Evolutionary conservation across 2,888 invertebrate genomes (phyloP), one percentile per base, ranked within the genome.

Genomic region (Sthenelais limicola): DNA sequence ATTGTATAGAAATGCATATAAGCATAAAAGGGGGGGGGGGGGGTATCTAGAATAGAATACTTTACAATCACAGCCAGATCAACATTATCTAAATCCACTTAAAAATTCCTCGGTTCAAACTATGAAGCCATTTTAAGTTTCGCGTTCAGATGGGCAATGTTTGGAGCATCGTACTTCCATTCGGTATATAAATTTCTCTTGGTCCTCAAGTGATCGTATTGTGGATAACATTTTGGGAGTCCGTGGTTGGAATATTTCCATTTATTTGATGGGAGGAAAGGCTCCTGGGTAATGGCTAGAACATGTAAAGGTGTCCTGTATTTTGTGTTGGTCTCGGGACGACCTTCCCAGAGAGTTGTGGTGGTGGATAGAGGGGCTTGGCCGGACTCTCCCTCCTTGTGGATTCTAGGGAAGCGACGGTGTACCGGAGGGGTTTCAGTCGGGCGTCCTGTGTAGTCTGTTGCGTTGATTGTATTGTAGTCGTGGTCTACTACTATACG

Each of bases 171-270:
- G n/a, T 33, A 33, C 1, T 56, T 15, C 56, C 56, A 56, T 18
- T n/a, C 18, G 2, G 2, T 3, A 28, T 56, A 56, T 5, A 33
- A 32, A 4, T 56, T 33, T 3, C 33, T 9, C 24, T n/a, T 52
- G 28, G 43, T 15, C 43, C 12, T 21, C 52, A 21, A 12, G 9
- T 18, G 18, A 52, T 18, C 52, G 72, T 82, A 84, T 4, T 81
- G 80, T 1, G 84, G 85, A 66, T 85, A 85, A n/a, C 84, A 80
- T 33, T 80, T 81, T n/a, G 73, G 32, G 47, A 80, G 76, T 28
- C 82, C 78, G 68, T 83, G 80, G 74, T 82, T 81, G 0, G 84
- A 83, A 74, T 84, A 85, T 75, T 85, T 81, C 84, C 84, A 85
- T 15, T 75, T 72, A 71, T 84, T 86, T 71, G 81, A 81, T 56